phyloP scores from a whole-genome alignment of 1,140 invertebrate genomes.

The Amyelois transitella region DNA sequence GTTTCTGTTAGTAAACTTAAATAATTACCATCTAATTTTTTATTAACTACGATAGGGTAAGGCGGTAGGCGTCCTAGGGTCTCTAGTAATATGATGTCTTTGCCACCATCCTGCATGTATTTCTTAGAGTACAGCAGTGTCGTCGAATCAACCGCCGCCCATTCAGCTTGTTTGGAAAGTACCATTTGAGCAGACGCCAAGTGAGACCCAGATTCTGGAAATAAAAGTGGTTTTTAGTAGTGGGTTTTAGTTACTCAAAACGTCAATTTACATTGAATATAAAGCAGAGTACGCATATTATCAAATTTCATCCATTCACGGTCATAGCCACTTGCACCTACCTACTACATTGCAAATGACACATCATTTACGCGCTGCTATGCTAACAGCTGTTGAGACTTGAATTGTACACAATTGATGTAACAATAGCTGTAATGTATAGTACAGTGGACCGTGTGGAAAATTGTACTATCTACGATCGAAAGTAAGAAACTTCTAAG shows the following conservation, averaged over 20 bases:
- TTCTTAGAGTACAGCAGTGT: constrained; percentile 75
- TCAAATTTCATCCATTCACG: neutral
- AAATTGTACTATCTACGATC: no score
- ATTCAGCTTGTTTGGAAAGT: constrained; percentile 76
- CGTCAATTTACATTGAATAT: no score
- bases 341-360: neutral
- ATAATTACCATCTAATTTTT: constrained; percentile 69
- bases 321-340: neutral
- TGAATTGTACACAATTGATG: neutral
- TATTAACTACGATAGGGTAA: constrained; percentile 77
- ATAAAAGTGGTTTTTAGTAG: constrained; percentile 14
- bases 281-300: neutral
- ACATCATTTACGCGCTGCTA: neutral
- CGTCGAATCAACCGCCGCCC: constrained; percentile 78
- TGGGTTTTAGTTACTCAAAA: neutral
- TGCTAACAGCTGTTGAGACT: neutral
- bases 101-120: constrained; percentile 74
- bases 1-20: no score
- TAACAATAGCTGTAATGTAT: neutral
- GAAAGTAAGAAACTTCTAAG: no score
- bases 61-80: constrained; percentile 78
- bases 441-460: neutral
- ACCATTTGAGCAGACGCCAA: constrained; percentile 78
- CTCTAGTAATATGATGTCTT: constrained; percentile 74
- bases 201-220: constrained; percentile 76